A percentile compares a stretch with the other conserved stretches of the same genome.
Evolutionary conservation across 2,113 vertebrate genomes (phyloP).

Genomic region (Gadus macrocephalus): DNA sequence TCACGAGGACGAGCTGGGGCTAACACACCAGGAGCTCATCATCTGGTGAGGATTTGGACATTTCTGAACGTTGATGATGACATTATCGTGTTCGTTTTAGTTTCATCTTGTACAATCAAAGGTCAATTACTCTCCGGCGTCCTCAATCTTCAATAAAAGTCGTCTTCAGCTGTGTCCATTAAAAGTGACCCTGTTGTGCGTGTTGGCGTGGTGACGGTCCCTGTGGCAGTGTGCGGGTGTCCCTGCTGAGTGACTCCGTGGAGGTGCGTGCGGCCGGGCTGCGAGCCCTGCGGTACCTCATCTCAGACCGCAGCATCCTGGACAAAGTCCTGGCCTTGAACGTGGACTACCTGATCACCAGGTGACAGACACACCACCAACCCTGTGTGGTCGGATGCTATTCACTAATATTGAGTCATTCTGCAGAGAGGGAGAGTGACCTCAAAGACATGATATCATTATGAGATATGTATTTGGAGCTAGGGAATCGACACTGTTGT

Average conservation of each 20-base stretch:
- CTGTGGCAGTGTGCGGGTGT: constrained; percentile 76
- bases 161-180: no score
- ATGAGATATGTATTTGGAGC: no score
- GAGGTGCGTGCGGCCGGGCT: constrained; percentile 87
- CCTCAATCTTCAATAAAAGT: no score
- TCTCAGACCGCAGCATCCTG: constrained; percentile 79
- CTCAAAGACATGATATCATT: no score
- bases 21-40: constrained; percentile 84
- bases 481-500: no score
- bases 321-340: constrained; percentile 84
- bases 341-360: constrained; percentile 88
- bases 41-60: constrained; percentile 77
- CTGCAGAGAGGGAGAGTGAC: no score
- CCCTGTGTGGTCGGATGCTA: no score
- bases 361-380: constrained; percentile 57
- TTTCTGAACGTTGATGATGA: neutral
- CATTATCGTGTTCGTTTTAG: no score
- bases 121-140: no score
- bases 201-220: neutral
- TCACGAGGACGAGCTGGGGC: constrained; percentile 82
- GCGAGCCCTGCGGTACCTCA: constrained; percentile 82
- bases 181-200: no score
- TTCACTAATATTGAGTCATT: no score
- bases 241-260: constrained; percentile 85
- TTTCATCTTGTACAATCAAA: no score